These are phyloP conservation scores for Himalopsyche japonica DNA, from an alignment of 2,888 invertebrate genomes.

Conservation along the genomic window DNA sequence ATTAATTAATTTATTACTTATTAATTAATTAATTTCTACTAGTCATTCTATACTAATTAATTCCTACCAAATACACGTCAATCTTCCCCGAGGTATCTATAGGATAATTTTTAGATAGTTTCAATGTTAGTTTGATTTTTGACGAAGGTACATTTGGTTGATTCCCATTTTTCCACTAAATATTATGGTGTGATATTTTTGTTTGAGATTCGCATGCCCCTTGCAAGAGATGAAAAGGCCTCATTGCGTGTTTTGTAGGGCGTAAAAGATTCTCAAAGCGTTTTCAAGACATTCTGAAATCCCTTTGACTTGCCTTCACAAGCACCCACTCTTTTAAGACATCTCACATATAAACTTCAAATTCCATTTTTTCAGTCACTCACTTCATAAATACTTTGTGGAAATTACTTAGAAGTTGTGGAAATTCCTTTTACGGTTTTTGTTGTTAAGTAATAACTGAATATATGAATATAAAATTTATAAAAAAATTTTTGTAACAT, in stretches of 20 bases:
- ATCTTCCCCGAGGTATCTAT: neutral
- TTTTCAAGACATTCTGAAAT: neutral
- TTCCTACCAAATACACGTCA: neutral
- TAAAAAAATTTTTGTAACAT: neutral
- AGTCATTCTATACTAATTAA: neutral
- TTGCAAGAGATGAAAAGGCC: neutral
- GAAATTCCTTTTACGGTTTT: neutral
- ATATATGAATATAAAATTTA: neutral
- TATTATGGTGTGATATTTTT: neutral
- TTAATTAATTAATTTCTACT: too few relatives aligned
- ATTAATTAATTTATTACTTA: too few relatives aligned
- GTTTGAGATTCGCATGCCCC: neutral
- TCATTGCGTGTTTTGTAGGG: neutral
- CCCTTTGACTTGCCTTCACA: neutral
- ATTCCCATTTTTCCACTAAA: neutral
- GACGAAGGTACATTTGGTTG: neutral
- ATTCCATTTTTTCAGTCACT: neutral
- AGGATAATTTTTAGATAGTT: neutral
- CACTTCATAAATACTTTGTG: neutral
- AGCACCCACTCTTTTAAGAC: neutral
- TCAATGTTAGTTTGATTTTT: neutral
- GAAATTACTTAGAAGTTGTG: neutral
- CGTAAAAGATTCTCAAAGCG: neutral
- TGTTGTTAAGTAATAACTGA: neutral
- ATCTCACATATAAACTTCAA: neutral